phyloP scores from a whole-genome alignment of 2,888 invertebrate species.

The Electrophaes corylata region DNA sequence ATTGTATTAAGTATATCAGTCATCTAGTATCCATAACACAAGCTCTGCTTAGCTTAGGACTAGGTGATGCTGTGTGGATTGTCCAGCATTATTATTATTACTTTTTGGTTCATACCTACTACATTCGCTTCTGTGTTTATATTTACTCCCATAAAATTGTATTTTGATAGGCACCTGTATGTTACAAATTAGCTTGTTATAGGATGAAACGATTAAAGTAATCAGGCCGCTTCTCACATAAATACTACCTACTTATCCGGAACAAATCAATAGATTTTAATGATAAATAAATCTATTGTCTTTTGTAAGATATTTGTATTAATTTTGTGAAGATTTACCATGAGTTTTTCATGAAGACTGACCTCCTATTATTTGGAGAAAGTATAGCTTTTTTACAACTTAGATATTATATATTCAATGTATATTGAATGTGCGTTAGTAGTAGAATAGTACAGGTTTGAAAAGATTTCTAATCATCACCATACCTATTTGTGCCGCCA shows the following conservation, averaged over 20 bases:
- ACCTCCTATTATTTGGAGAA: too few species aligned
- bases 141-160: background rate
- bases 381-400: background rate
- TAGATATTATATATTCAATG: too few species aligned
- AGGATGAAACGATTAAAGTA: slow-evolving; percentile 25
- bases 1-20: too few species aligned
- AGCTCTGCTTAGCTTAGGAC: too few species aligned
- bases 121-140: background rate
- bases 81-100: too few species aligned
- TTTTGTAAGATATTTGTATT: slow-evolving; percentile 5
- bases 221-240: slow-evolving; percentile 23
- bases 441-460: too few species aligned
- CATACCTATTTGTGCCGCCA: too few species aligned
- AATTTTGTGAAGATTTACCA: slow-evolving; percentile 11
- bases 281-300: slow-evolving; percentile 5
- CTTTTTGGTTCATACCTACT: too few species aligned
- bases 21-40: too few species aligned
- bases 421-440: too few species aligned
- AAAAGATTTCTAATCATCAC: too few species aligned
- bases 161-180: slow-evolving; percentile 25
- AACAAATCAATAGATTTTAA: slow-evolving; percentile 19
- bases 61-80: too few species aligned
- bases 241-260: slow-evolving; percentile 18
- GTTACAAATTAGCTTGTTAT: slow-evolving; percentile 31
- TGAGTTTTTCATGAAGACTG: background rate